Conservation (phyloP, 2,113 vertebrate species). For the Burhinus bistriatus region DNA sequence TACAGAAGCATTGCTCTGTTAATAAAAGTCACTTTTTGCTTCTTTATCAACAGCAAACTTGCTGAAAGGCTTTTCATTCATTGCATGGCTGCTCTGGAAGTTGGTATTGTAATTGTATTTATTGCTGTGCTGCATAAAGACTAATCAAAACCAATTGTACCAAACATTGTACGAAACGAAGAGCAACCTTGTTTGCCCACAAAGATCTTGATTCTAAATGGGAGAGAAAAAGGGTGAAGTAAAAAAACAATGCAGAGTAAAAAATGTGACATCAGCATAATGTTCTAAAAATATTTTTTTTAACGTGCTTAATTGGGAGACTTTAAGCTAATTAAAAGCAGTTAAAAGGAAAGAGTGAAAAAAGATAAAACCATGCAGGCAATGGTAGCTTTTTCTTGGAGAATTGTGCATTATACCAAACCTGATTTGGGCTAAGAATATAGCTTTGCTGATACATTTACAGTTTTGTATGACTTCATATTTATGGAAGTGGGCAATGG, state of each 20-base stretch:
- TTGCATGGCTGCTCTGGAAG: background rate
- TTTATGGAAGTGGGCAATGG: background rate
- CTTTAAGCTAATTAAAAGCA: background rate
- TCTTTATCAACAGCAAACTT: background rate
- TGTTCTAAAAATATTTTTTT: background rate
- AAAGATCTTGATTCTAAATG: background rate
- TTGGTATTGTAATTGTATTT: background rate
- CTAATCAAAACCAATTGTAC: background rate
- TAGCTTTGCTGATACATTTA: background rate
- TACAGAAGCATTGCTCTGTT: background rate
- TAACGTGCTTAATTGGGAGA: background rate
- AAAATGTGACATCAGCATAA: fast-evolving
- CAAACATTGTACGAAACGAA: no score
- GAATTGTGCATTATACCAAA: fast-evolving
- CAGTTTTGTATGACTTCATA: background rate
- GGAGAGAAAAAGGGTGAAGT: background rate
- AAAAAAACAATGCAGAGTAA: background rate
- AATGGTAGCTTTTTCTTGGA: background rate
- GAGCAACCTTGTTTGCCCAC: background rate
- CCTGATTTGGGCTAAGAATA: background rate
- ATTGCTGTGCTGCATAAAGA: background rate
- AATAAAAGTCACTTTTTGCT: background rate
- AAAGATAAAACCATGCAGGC: background rate
- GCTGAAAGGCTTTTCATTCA: background rate
- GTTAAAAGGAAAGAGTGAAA: background rate